Base-by-base conservation (phyloP, 2,113 vertebrate species). In the Syngnathoides biaculeatus region DNA sequence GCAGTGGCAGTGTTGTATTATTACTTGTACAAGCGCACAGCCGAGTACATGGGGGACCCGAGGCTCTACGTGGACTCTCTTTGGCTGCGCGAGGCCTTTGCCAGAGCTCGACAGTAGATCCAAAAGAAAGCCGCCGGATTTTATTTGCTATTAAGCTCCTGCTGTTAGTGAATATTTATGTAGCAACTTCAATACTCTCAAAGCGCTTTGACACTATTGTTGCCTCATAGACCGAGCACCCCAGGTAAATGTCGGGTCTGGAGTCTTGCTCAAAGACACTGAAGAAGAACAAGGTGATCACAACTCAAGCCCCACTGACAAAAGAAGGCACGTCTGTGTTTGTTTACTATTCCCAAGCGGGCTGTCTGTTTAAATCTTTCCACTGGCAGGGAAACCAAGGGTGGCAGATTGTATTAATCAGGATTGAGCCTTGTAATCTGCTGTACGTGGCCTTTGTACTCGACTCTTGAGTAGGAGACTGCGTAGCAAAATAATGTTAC, bases 21-120 rank as follows among this genome's bases (percentile, higher is more conserved):
- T 62, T 99, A 99, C 89, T 94, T 96, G 72, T 98, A 98, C 91
- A 99, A 99, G 68, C 90, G 95, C 66, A 97, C 96, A 0, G 93
- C 95, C 0, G 85, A 98, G 79, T 92, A 92, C n/a, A 92, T 99
- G 77, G 97, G 96, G 0, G 97, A 99, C 61, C 94, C 97, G 0
- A 90, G 95, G 71, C 93, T 98, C 78, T 97, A 99, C 50, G 93
- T 94, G 69, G 96, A 98, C 79, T 98, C 95, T 0, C 60, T 91
- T 5, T 99, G 97, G 97, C 92, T 99, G 12, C 94, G 95, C 14
- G 94, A 94, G 17, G 95, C 94, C 50, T 98, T 98, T 12, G 87
- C 92, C 2, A 92, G 90, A 22, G 90, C 92, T 71, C 93, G 89
- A 0, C 91, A 94, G 74, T 98, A 91, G 97, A 70, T 24, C 2